Evolutionary conservation across 2,113 vertebrate species (phyloP), one percentile per base, ranked within the genome.

Genomic region (Jacana jacana): DNA sequence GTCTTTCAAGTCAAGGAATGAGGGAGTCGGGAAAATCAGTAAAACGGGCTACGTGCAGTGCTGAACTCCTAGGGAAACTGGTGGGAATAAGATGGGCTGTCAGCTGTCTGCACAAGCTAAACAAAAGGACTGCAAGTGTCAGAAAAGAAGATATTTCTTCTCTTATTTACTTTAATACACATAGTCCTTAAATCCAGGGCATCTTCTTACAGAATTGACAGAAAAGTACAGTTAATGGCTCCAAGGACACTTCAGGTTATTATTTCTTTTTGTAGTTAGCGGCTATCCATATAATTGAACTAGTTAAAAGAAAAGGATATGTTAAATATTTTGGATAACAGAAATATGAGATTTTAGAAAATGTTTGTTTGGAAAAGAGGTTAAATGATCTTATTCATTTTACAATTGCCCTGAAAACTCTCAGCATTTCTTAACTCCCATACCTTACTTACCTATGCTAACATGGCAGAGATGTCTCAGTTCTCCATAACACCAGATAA

Each of bases 151-250:
- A 16, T 91, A 25, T 54, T 91, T 72, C 71, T 95, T 77, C 40
- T 81, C 20, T 80, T 86, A 51, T n/a, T 78, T 86, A 48, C 52
- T 81, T 81, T 66, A 77, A 66, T 73, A 73, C 16, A 37, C 17
- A 49, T 11, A 80, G 24, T 65, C 48, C 85, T 92, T 81, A 76
- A 95, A 96, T 89, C 58, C 71, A 88, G 89, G 66, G 11, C 60
- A 77, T 55, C 75, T 77, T 95, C 81, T 73, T 39, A 89, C 89
- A 87, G 68, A 95, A 91, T 66, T 94, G 72, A 64, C 6, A 64
- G 54, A 76, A 79, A 73, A 3, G 8, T 77, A 42, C 9, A 72
- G 27, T 68, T 54, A 84, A 33, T 49, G 37, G 13, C 44, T 91
- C 40, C 70, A 91, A 93, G 86, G 72, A 77, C 55, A 70, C 33